These are phyloP conservation scores for Xenopus laevis DNA, from an alignment of 2,113 vertebrate species.

Conservation along the genomic window DNA sequence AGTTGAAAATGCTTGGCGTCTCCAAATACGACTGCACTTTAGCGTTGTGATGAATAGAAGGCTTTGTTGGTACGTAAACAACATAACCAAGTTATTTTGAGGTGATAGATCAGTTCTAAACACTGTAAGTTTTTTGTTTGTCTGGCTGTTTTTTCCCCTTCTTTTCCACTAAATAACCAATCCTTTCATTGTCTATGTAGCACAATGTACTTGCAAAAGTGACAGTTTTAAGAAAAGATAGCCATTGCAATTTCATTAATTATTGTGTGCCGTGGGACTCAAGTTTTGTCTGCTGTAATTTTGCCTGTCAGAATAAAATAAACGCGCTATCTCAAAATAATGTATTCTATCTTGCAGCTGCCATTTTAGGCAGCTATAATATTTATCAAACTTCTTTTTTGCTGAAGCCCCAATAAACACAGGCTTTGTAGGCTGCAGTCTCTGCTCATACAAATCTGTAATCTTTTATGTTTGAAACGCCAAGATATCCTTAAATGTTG, in stretches of 20 bases:
- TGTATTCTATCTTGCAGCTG: constrained; percentile 35
- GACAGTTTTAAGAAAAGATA: constrained; percentile 47
- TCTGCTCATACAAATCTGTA: background rate
- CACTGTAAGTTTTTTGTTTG: constrained; percentile 41
- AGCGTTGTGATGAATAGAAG: background rate
- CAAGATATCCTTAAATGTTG: too few species aligned
- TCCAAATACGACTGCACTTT: too few species aligned
- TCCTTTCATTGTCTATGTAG: constrained; percentile 46
- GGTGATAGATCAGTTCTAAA: constrained; percentile 27
- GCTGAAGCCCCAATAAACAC: constrained; percentile 5
- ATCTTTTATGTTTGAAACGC: background rate
- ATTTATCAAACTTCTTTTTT: constrained; percentile 27
- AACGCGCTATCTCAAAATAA: constrained; percentile 40
- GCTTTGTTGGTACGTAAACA: background rate
- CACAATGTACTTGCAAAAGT: constrained; percentile 37
- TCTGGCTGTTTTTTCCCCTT: constrained; percentile 18
- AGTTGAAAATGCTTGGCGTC: too few species aligned
- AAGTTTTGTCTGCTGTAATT: constrained; percentile 42
- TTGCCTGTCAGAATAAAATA: constrained; percentile 40
- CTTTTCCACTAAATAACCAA: constrained; percentile 28
- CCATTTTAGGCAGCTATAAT: constrained; percentile 34
- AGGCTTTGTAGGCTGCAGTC: background rate
- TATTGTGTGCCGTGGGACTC: constrained; percentile 39
- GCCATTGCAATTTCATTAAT: constrained; percentile 47
- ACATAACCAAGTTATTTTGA: constrained; percentile 23